Percentiles rank a stretch among this genome's conserved stretches.
Evolutionary conservation across 2,797 vertebrate species (phyloP).

Genomic region (Pygocentrus nattereri): DNA sequence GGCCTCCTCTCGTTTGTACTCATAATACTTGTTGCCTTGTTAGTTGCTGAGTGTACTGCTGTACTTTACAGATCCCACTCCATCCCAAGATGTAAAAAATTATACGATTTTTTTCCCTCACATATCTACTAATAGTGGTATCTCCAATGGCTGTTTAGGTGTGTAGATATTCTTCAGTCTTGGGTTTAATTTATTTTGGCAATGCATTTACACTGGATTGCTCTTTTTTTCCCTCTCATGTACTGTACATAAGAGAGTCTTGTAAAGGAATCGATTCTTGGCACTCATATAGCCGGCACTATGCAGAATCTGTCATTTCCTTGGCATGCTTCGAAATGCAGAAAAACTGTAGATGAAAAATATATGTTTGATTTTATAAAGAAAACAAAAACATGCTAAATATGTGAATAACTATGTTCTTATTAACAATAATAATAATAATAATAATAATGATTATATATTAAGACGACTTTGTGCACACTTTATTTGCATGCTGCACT

Average conservation of each 20-base stretch:
- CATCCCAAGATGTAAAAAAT: constrained; percentile 36
- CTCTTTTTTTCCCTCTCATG: constrained; percentile 65
- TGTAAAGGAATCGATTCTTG: constrained; percentile 75
- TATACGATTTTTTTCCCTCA: not conserved
- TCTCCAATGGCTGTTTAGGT: constrained; percentile 62
- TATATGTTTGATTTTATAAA: constrained; percentile 66
- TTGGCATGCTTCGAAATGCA: constrained; percentile 88
- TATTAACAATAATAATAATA: constrained; percentile 58
- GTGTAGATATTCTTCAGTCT: constrained; percentile 54
- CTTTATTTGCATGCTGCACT: constrained; percentile 83
- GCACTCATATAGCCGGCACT: constrained; percentile 84
- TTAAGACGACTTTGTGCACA: constrained; percentile 52
- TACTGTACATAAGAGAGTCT: constrained; percentile 77
- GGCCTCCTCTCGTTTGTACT: constrained; percentile 31
- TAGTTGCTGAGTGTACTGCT: constrained; percentile 40
- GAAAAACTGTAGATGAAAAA: constrained; percentile 79
- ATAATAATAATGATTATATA: constrained; percentile 61
- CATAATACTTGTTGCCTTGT: constrained; percentile 33
- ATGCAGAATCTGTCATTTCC: constrained; percentile 80
- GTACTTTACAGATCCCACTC: constrained; percentile 44
- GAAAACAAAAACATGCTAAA: constrained; percentile 65
- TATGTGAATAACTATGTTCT: constrained; percentile 65
- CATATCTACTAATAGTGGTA: constrained; percentile 55
- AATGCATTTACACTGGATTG: constrained; percentile 77
- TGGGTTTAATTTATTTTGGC: constrained; percentile 61